Conservation (phyloP, 2,888 invertebrate species). For the Tyria jacobaeae region DNA sequence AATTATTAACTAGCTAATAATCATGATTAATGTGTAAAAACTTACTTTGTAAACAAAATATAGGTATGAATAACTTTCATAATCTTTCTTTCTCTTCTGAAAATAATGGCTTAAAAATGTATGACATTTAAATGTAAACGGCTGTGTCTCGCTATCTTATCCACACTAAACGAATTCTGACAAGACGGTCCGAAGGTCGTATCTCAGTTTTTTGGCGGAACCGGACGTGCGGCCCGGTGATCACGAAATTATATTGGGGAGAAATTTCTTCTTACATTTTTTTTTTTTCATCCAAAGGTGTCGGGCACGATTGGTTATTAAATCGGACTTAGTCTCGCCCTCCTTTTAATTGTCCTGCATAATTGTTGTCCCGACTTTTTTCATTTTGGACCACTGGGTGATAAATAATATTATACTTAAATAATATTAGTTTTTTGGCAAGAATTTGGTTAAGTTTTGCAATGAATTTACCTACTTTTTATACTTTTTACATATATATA, state of each 20-base stretch:
- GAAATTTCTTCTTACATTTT: constrained; percentile 68
- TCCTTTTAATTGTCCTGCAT: constrained; percentile 64
- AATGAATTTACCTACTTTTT: too few relatives aligned
- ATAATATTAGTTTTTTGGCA: too few relatives aligned
- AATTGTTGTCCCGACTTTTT: constrained; percentile 51
- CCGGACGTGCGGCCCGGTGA: constrained; percentile 83
- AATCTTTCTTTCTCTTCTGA: too few relatives aligned
- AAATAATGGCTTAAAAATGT: too few relatives aligned
- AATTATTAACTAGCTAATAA: too few relatives aligned
- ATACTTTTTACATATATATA: too few relatives aligned
- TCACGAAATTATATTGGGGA: constrained; percentile 85
- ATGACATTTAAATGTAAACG: constrained; percentile 9
- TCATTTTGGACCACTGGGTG: constrained; percentile 41
- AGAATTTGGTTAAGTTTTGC: not conserved
- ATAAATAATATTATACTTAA: too few relatives aligned
- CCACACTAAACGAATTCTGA: constrained; percentile 67
- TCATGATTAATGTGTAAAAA: too few relatives aligned
- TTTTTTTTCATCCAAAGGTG: constrained; percentile 67
- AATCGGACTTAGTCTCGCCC: constrained; percentile 77
- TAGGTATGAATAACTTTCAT: too few relatives aligned
- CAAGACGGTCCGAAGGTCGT: constrained; percentile 71
- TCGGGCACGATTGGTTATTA: constrained; percentile 82
- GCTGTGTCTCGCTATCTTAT: constrained; percentile 50
- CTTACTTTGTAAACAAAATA: too few relatives aligned
- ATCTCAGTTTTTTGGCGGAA: constrained; percentile 79